Evolutionary conservation across 2,797 vertebrate genomes (phyloP).

Genomic region (Melanogrammus aeglefinus): DNA sequence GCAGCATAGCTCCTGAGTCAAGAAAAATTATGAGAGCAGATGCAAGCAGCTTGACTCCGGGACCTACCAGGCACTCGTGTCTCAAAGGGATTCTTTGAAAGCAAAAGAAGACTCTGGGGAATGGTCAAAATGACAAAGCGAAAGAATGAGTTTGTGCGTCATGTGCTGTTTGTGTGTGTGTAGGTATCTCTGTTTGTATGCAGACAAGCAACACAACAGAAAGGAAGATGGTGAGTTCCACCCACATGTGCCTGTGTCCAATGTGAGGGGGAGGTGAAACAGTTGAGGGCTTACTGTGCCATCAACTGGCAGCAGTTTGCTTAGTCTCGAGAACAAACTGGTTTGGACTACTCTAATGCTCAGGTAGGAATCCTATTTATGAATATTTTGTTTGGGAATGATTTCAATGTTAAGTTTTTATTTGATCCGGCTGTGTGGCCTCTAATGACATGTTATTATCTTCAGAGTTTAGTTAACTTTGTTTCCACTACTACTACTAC

Average conservation of each 20-base stretch:
- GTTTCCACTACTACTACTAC: neutral
- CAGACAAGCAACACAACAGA: neutral
- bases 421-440: neutral
- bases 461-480: neutral
- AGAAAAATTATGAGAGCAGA: slow-evolving; percentile 9
- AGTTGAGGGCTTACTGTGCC: slow-evolving; percentile 55
- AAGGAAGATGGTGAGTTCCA: slow-evolving; percentile 59
- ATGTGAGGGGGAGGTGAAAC: slow-evolving; percentile 69
- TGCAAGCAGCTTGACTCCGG: slow-evolving; percentile 20
- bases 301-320: slow-evolving; percentile 51
- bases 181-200: neutral
- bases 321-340: slow-evolving; percentile 41
- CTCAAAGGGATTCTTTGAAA: neutral
- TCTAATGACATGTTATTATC: neutral
- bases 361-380: slow-evolving; percentile 53
- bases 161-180: slow-evolving; percentile 1
- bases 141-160: neutral
- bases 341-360: slow-evolving; percentile 36
- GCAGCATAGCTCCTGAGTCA: neutral
- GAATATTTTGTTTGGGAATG: neutral
- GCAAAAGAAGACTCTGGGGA: neutral
- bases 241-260: slow-evolving; percentile 66
- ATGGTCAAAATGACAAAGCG: neutral
- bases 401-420: slow-evolving; percentile 15
- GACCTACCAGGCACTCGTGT: neutral